Evolutionary conservation across 2,797 vertebrate species (phyloP), one percentile per base, ranked within the genome.

Genomic region (Sparus aurata): DNA sequence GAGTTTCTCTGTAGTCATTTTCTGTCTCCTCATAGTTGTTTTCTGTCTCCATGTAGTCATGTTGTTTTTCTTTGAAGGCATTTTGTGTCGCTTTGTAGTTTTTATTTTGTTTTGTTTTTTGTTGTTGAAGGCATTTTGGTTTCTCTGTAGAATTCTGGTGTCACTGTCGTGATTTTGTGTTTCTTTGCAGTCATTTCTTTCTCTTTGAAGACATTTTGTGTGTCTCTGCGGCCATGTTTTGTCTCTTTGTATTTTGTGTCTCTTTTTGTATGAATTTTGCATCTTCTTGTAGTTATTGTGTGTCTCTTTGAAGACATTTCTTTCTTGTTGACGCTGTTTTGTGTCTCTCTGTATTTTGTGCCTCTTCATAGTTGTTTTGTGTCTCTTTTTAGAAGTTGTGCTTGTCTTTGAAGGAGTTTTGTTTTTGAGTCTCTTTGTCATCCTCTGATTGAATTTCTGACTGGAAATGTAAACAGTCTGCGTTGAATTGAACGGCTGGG

Each of bases 401-500:
- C 13, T 10, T 49, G 17, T 30, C 45, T 46, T 46, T 46, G 45
- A 46, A 5, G 4, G 1, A 9, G 8, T 30, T 30, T 58, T 58
- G 25, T 53, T 67, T n/a, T 47, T 65, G 20, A 12, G 1, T 52
- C 54, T 54, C 22, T 43, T 27, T 57, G 54, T 54, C 12, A 74
- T 64, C 30, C 8, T 58, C 65, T 68, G 34, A 77, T 45, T 16
- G 50, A 69, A 23, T 69, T 55, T 49, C 12, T 4, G 30, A 57
- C 41, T 58, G 18, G 52, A 30, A 41, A 38, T 17, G 27, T 52
- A 25, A 38, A 25, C 34, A 34, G 41, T 63, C 38, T 23, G 34
- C 3, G 1, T 10, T 38, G 34, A 38, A 38, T 20, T 84, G 59
- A 72, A 43, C 65, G 64, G n/a, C 53, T 25, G 47, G 12, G 18